A percentile compares a stretch with the other conserved stretches of the same genome.
phyloP scores from a whole-genome alignment of 2,113 vertebrate species.

The Helogale parvula region DNA sequence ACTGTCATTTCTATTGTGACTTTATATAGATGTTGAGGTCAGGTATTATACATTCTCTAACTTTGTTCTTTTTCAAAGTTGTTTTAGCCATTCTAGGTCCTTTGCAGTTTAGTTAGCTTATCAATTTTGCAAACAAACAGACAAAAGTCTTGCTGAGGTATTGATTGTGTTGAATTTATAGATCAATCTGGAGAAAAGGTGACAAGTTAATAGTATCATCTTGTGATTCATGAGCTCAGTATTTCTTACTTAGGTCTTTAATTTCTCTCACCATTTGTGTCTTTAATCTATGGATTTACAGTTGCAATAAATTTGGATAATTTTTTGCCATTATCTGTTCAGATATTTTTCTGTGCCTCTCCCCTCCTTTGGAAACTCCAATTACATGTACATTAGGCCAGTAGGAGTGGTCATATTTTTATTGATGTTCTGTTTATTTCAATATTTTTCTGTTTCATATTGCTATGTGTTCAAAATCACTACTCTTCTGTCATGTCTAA shows the following conservation, averaged over 20 bases:
- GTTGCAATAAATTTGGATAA: not conserved
- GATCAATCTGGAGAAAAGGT: not conserved
- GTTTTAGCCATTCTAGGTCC: not conserved
- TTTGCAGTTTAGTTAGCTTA: conserved; percentile 1
- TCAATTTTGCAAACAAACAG: not conserved
- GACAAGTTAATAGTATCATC: not conserved
- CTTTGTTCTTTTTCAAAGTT: conserved; percentile 11
- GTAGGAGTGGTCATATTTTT: not conserved
- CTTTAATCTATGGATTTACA: not conserved
- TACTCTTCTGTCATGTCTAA: not conserved
- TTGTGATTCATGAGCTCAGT: not conserved
- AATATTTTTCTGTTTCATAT: not conserved
- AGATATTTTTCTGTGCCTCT: not conserved
- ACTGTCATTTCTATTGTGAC: not conserved
- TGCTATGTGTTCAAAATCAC: not conserved
- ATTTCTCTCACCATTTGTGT: not conserved
- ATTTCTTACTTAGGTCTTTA: not conserved
- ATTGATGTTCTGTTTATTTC: not conserved
- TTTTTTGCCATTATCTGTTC: not conserved
- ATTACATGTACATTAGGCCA: not conserved
- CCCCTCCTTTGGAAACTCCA: not conserved
- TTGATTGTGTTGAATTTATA: not conserved
- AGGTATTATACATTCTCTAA: not conserved
- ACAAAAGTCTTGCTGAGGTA: not conserved
- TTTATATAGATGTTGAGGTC: not conserved